Percentiles rank a stretch among this genome's conserved stretches.
phyloP scores from a whole-genome alignment of 2,888 invertebrate genomes.

The Smittia sp. region DNA sequence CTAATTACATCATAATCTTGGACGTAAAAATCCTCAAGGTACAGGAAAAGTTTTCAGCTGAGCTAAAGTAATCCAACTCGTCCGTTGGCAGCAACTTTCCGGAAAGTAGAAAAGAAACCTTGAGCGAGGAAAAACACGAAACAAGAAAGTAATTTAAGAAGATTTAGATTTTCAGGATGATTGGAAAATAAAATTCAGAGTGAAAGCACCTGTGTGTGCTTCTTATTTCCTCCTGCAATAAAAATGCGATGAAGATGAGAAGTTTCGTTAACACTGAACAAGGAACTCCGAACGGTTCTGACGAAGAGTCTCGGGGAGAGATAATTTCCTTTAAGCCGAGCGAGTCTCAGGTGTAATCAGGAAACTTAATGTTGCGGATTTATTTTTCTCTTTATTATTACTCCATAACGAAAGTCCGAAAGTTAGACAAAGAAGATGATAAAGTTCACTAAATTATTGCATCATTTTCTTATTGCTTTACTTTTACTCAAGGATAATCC shows the following conservation, averaged over 20 bases:
- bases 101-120: slow-evolving; percentile 7
- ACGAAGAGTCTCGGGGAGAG: background rate
- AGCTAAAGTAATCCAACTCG: slow-evolving; percentile 7
- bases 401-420: slow-evolving; percentile 25
- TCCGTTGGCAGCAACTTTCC: background rate
- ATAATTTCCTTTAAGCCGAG: background rate
- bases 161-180: slow-evolving; percentile 30
- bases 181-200: slow-evolving; percentile 11
- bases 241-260: too few species aligned
- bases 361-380: slow-evolving; percentile 34
- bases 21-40: background rate
- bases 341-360: slow-evolving; percentile 39
- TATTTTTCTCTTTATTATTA: slow-evolving; percentile 39
- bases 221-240: background rate
- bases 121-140: background rate
- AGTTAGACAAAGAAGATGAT: background rate
- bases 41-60: background rate
- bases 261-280: background rate
- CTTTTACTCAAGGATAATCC: slow-evolving; percentile 20
- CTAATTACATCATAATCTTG: background rate
- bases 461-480: slow-evolving; percentile 20
- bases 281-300: background rate
- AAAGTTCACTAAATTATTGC: slow-evolving; percentile 36
- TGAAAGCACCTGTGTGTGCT: slow-evolving; percentile 12
- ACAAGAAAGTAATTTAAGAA: slow-evolving; percentile 28